Evolutionary conservation across 37 sponge, comb jelly and placozoan species (phyloP).

Genomic region (Halisarca cf. caerulea): DNA sequence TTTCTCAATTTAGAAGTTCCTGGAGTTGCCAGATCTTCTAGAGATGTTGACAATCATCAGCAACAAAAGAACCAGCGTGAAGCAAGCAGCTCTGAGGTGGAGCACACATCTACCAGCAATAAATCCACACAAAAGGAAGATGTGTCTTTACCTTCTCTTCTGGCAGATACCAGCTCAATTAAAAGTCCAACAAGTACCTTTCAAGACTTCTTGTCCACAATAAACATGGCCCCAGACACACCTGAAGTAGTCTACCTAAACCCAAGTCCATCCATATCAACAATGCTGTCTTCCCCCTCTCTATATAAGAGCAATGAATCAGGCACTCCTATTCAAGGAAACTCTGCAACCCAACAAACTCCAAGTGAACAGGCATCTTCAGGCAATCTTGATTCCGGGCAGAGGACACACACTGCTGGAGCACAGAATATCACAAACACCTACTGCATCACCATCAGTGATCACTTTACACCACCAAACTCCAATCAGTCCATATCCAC

Average conservation of each 20-base stretch:
- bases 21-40: background rate
- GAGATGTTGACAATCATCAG: background rate
- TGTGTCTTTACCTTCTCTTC: too few species aligned
- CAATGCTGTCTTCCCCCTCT: background rate
- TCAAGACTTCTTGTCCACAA: background rate
- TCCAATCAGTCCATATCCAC: background rate
- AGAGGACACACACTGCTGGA: conserved; percentile 1
- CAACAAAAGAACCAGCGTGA: too few species aligned
- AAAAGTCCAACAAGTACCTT: background rate
- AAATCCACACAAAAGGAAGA: too few species aligned
- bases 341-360: too few species aligned
- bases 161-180: too few species aligned
- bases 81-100: too few species aligned
- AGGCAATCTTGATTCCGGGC: background rate
- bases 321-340: too few species aligned
- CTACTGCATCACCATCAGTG: conserved; percentile 2
- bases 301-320: background rate
- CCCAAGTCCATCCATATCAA: background rate
- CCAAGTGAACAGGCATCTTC: background rate
- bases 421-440: conserved; percentile 11
- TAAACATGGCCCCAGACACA: background rate
- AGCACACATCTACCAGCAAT: too few species aligned
- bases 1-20: background rate
- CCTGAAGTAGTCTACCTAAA: conserved; percentile 16
- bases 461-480: background rate